These are phyloP conservation scores for Mesopsocus fuscifrons DNA, from an alignment of 2,888 invertebrate species.

Conservation along the genomic window DNA sequence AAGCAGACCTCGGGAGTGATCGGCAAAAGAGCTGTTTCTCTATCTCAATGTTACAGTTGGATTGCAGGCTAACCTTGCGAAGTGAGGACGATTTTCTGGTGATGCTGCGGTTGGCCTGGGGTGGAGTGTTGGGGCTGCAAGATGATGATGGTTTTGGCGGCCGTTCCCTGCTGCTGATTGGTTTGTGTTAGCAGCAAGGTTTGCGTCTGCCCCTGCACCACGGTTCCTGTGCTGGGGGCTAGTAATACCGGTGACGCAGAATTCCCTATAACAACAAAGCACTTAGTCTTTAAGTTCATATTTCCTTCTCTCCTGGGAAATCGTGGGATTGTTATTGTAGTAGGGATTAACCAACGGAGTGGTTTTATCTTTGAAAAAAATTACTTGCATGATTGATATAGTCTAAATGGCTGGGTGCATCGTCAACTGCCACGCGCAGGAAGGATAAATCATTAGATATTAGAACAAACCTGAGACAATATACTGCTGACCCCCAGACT, in stretches of 20 bases:
- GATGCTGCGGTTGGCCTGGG: constrained; percentile 22
- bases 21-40: no score
- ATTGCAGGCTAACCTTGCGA: constrained; percentile 50
- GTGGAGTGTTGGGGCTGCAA: constrained; percentile 34
- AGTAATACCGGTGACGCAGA: neutral
- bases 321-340: no score
- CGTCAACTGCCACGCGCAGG: no score
- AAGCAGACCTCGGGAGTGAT: no score
- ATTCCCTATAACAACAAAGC: neutral
- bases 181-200: constrained; percentile 42
- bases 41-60: no score
- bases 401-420: no score
- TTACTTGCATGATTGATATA: no score
- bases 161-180: constrained; percentile 42
- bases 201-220: constrained; percentile 37
- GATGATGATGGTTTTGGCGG: constrained; percentile 49
- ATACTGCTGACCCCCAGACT: neutral
- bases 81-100: constrained; percentile 40
- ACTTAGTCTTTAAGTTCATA: neutral
- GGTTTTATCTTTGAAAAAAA: no score
- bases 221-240: constrained; percentile 36
- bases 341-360: no score
- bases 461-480: no score
- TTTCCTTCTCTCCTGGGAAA: no score
- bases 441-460: no score